Base-by-base conservation (phyloP, 2,797 vertebrate species). In the Eulemur mongoz region DNA sequence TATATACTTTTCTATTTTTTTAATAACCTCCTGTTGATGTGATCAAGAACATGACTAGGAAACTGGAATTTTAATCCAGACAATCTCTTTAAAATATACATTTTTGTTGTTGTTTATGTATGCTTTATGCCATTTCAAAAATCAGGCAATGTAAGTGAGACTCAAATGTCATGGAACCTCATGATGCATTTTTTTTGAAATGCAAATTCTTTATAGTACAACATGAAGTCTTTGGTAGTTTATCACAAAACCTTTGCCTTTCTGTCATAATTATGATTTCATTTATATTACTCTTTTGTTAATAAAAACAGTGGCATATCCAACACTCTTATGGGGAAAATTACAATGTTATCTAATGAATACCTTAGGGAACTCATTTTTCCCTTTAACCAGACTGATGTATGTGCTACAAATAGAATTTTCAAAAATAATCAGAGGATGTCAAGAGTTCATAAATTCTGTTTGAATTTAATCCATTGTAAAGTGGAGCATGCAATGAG, bases 141-240 rank as follows among this genome's bases (percentile, higher is more conserved):
- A 95, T 89, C 96, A 88, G 94, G 59, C 22, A 81, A 72, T 89
- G 48, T 79, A 67, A 85, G 4, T 97, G 97, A 92, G 73, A 97
- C 78, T 96, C 76, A 59, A 22, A 25, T 91, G 59, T n/a, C 15
- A 22, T 35, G 17, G 23, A 61, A 50, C 50, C 13, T 14, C 5
- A 25, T 81, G 87, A 96, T 97, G 32, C 50, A 95, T 61, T 95
- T 97, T 98, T 98, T 98, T 91, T 98, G 79, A 97, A 97, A 94
- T 96, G 73, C 18, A 95, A 85, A 97, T 96, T 97, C 70, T 88
- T 97, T 94, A 40, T 75, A 92, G 57, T 93, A 96, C 45, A 98
- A 92, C 94, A 91, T 95, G 75, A 95, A 98, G 11, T 57, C 91
- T 73, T 95, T 98, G 52, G 54, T 85, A 97, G 48, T 15, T 96